Evolutionary conservation across 2,113 vertebrate species (phyloP), one percentile per base, ranked within the genome.

Genomic region (Grantiella picta): DNA sequence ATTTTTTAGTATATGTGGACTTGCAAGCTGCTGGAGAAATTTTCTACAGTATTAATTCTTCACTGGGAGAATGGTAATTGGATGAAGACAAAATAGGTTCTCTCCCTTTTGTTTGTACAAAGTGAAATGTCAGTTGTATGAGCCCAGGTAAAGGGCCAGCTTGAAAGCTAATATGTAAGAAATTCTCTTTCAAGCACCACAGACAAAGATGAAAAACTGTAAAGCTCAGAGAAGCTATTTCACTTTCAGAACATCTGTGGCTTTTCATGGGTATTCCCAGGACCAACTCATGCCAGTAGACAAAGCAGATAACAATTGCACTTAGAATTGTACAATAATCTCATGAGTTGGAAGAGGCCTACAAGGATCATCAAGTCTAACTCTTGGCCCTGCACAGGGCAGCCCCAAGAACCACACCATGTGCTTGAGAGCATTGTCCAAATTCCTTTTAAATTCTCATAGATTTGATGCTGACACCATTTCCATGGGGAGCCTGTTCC

Each of bases 351-450:
- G 29, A 42, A 56, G 21, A 6, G 25, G 27, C 29, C 29, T 63
- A 22, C 11, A 49, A 56, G 6, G 14, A 31, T 71, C 53, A 77
- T 77, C 5, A 9, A 31, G 13, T 40, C 24, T 29, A n/a, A 1
- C 24, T 25, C 12, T 24, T 70, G 40, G 16, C 24, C 45, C 24
- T 47, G 20, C 16, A 40, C 11, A n/a, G 31, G n/a, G 54, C 38
- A 24, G 18, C 24, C 27, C 23, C n/a, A 54, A n/a, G 15, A 79
- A 11, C 29, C 15, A 7, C 23, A 54, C 23, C 16, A 13, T 38
- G 19, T n/a, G 15, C 23, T 28, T 45, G 23, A 53, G 47, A 6
- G 12, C 0, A 0, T 52, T 59, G 31, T 22, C 5, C 21, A 42
- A 59, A 42, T 35, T 8, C 23, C 42, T 66, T 11, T 31, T 22